A percentile compares a stretch with the other conserved stretches of the same genome.
Evolutionary conservation across 2,113 vertebrate genomes (phyloP).

Genomic region (Corydoras maculifer): DNA sequence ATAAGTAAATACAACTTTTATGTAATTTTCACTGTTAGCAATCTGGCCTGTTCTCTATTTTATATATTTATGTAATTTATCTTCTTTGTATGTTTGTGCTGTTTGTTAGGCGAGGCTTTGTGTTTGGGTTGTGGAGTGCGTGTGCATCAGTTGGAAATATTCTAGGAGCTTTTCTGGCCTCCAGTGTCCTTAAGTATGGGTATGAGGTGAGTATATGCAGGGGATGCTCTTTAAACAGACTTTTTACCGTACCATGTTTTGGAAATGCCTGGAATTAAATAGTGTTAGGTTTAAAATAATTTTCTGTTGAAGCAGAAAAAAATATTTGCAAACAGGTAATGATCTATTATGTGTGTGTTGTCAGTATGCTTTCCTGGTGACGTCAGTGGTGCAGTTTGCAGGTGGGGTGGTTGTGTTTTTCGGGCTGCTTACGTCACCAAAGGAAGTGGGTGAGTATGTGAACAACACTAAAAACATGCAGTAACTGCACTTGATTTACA

Average conservation of each 20-base stretch:
- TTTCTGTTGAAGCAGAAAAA: neutral
- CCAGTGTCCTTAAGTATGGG: constrained; percentile 85
- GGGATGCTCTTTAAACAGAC: no score
- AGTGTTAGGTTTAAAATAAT: no score
- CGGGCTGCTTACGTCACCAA: constrained; percentile 84
- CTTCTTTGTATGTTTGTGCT: constrained; percentile 11
- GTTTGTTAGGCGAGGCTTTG: constrained; percentile 77
- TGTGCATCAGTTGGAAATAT: constrained; percentile 96
- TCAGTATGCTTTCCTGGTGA: constrained; percentile 94
- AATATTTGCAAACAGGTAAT: neutral
- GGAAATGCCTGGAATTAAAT: no score
- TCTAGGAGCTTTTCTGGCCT: constrained; percentile 87
- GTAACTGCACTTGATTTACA: no score
- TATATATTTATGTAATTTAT: neutral
- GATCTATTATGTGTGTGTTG: neutral
- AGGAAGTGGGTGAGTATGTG: constrained; percentile 83
- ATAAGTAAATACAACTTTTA: neutral
- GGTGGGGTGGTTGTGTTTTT: constrained; percentile 93
- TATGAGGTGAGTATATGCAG: constrained; percentile 75
- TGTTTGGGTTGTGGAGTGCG: constrained; percentile 95
- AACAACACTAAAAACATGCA: no score
- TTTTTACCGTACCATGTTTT: no score
- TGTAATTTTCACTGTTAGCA: neutral
- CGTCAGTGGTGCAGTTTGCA: constrained; percentile 88
- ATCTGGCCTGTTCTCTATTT: neutral